Evolutionary conservation across 2,113 vertebrate species (phyloP), one percentile per base, ranked within the genome.

Genomic region (Paedocypris sp.): DNA sequence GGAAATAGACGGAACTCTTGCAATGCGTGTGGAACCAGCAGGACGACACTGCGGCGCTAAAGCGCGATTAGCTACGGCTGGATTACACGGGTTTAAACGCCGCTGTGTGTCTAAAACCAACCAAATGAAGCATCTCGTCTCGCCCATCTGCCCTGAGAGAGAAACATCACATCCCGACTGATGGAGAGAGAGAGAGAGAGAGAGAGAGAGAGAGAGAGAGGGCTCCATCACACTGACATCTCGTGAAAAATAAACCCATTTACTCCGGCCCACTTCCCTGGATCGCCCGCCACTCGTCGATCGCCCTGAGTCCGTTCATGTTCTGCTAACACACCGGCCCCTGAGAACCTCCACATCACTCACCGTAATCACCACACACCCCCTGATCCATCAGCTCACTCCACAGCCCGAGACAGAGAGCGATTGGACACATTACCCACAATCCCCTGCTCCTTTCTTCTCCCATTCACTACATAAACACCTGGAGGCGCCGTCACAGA

Each of bases 391-490:
- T 62, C 31, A 20, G 22, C 6, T 31, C 26, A 29, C 28, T 5
- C 13, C 23, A n/a, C n/a, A n/a, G n/a, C n/a, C n/a, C n/a, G n/a
- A 22, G 18, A 18, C 23, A 23, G 23, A 60, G 57, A 67, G 56
- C 35, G 46, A 62, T 62, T 51, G 53, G 62, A 32, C 18, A 39
- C 39, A 66, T 70, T 66, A 70, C 58, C 58, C 51, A 51, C 59
- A 57, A 61, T 62, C 46, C 49, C 38, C 16, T 20, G 46, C 36
- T 11, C 12, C 43, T n/a, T 32, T 28, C 12, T 9, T 11, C 41
- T 26, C 35, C 43, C 28, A 23, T 38, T 43, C 50, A 15, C 42
- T 26, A 45, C 53, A 31, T 57, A 57, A 58, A 32, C 3, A 18
- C n/a, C n/a, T n/a, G n/a, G n/a, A n/a, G n/a, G n/a, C n/a, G n/a